Conservation (phyloP, 1,140 invertebrate genomes). For the Hycleus phaleratus region DNA sequence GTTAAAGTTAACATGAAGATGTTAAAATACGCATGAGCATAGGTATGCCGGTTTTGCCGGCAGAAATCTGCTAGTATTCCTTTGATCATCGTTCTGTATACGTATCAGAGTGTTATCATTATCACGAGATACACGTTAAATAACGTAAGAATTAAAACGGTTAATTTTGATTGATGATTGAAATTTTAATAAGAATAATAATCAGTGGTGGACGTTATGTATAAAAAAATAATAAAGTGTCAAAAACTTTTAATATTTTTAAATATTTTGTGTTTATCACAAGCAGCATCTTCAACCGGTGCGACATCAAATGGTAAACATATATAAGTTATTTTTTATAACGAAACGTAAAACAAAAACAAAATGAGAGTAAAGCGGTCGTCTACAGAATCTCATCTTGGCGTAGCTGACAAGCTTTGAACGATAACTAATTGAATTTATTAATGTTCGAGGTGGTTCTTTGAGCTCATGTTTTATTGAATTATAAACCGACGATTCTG, state of each 20-base stretch:
- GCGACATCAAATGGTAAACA: slow-evolving; percentile 29
- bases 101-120: background rate
- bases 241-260: slow-evolving; percentile 19
- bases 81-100: slow-evolving; percentile 7
- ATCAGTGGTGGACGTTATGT: background rate
- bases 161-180: background rate
- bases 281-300: slow-evolving; percentile 25
- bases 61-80: slow-evolving; percentile 22
- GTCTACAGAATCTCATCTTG: slow-evolving; percentile 28
- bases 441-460: slow-evolving; percentile 13
- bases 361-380: slow-evolving; percentile 8
- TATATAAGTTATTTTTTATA: background rate
- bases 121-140: background rate
- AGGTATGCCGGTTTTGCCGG: slow-evolving; percentile 25
- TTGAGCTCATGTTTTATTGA: slow-evolving; percentile 10
- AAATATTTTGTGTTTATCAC: slow-evolving; percentile 14
- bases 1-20: slow-evolving; percentile 22
- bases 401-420: slow-evolving; percentile 29
- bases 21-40: slow-evolving; percentile 33
- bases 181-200: too few species aligned
- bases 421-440: slow-evolving; percentile 12
- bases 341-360: too few species aligned
- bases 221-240: slow-evolving; percentile 4
- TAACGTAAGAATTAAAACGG: background rate
- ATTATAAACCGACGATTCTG: slow-evolving; percentile 9